These are phyloP conservation scores for Pseudochirops corinnae DNA, from an alignment of 2,797 vertebrate species.

Conservation along the genomic window DNA sequence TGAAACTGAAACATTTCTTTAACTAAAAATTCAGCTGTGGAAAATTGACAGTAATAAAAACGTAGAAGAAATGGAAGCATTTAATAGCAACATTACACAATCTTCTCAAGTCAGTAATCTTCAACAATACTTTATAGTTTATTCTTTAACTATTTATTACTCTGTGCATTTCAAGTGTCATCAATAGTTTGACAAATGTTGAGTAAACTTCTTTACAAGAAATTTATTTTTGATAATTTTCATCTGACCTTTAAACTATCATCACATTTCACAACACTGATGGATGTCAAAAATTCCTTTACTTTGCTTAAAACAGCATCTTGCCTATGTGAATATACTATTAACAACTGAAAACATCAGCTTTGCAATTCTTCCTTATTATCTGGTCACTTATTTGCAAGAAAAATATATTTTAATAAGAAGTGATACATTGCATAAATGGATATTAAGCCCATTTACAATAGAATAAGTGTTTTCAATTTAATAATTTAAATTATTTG, in stretches of 20 bases:
- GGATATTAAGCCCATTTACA: slow-evolving; percentile 29
- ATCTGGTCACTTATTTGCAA: slow-evolving; percentile 38
- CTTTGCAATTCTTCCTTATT: slow-evolving; percentile 46
- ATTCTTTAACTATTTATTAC: slow-evolving; percentile 31
- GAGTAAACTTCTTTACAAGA: slow-evolving; percentile 38
- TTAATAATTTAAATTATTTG: slow-evolving; percentile 52
- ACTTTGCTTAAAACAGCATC: slow-evolving; percentile 44
- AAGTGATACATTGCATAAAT: slow-evolving; percentile 29
- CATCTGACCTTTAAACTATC: slow-evolving; percentile 66
- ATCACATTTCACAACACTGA: slow-evolving; percentile 35
- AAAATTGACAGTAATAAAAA: slow-evolving; percentile 36
- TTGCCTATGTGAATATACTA: slow-evolving; percentile 19
- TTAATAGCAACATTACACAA: slow-evolving; percentile 42
- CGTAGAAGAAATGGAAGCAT: slow-evolving; percentile 1
- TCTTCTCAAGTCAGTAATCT: slow-evolving; percentile 23
- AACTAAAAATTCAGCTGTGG: slow-evolving; percentile 24
- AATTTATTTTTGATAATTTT: slow-evolving; percentile 54
- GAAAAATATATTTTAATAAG: slow-evolving; percentile 27
- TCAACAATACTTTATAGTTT: not conserved
- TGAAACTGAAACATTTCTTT: slow-evolving; percentile 27
- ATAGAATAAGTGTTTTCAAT: slow-evolving; percentile 27
- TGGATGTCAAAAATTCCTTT: not conserved
- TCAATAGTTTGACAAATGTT: slow-evolving; percentile 40
- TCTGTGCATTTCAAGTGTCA: slow-evolving; percentile 24
- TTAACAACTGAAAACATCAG: slow-evolving; percentile 62